phyloP scores from a whole-genome alignment of 2,797 vertebrate genomes.

The Knipowitschia caucasica region DNA sequence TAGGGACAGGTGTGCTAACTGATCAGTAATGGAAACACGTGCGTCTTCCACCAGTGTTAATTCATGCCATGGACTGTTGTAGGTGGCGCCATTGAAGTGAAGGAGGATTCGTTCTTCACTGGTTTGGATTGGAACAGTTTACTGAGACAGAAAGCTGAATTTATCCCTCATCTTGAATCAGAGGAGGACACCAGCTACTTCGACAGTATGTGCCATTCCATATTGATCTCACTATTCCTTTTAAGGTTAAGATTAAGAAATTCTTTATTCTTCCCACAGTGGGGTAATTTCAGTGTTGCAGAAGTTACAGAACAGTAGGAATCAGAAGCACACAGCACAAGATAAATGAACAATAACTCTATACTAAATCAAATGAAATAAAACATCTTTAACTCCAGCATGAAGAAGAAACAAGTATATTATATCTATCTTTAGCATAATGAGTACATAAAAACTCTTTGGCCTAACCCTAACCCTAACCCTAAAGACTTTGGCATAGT shows the following conservation, averaged over 20 bases:
- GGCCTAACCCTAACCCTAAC: too few species aligned
- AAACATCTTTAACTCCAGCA: too few species aligned
- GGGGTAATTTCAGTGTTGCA: too few species aligned
- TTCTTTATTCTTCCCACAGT: too few species aligned
- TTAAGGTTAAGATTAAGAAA: conserved; percentile 18
- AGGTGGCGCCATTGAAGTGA: conserved; percentile 94
- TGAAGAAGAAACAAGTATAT: too few species aligned
- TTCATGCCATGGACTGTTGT: conserved; percentile 4
- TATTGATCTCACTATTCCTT: conserved; percentile 11
- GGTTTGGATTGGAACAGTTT: conserved; percentile 95
- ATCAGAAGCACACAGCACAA: too few species aligned
- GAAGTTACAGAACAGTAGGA: too few species aligned
- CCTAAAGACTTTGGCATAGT: too few species aligned
- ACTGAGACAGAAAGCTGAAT: conserved; percentile 95
- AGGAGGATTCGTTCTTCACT: conserved; percentile 91
- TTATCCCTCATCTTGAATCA: conserved; percentile 95
- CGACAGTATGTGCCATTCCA: conserved; percentile 80
- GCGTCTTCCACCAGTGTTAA: neutral
- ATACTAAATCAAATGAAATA: too few species aligned
- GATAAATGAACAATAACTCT: too few species aligned
- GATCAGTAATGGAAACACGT: neutral
- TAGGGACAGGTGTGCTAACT: conserved; percentile 82
- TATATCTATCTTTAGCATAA: too few species aligned
- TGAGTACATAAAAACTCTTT: too few species aligned
- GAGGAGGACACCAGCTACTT: conserved; percentile 99